Evolutionary conservation across 2,113 vertebrate species (phyloP).

Genomic region (Pomatorhinus ruficollis): DNA sequence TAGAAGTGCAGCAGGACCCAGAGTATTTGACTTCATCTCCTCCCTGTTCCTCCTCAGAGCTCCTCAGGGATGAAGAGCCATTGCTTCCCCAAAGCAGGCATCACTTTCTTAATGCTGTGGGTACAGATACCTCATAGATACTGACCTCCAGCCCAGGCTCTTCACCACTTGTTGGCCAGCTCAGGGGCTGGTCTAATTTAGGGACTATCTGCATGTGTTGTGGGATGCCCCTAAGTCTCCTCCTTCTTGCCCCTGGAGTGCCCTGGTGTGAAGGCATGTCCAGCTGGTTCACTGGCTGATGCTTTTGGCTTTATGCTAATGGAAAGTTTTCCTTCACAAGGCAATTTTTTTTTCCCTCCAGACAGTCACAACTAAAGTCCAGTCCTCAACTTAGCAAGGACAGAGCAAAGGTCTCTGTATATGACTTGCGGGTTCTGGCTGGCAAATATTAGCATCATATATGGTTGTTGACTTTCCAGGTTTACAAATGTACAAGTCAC

Average conservation of each 20-base stretch:
- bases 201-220: background rate
- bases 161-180: background rate
- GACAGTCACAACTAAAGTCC: background rate
- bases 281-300: background rate
- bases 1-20: background rate
- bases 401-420: constrained; percentile 43
- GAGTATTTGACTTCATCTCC: background rate
- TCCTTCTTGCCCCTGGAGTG: background rate
- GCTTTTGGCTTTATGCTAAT: constrained; percentile 10
- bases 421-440: constrained; percentile 26
- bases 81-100: background rate
- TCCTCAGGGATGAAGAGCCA: background rate
- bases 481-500: constrained; percentile 53
- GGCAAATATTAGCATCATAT: constrained; percentile 36
- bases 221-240: background rate
- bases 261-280: background rate
- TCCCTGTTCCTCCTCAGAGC: background rate
- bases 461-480: constrained; percentile 47
- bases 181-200: background rate
- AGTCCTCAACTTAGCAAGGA: constrained; percentile 50
- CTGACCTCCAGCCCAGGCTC: background rate
- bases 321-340: constrained; percentile 10
- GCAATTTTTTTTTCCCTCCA: background rate
- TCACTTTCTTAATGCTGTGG: background rate
- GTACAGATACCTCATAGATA: background rate